Evolutionary conservation across 1,140 invertebrate species (phyloP).

Genomic region (Zophobas atratus): DNA sequence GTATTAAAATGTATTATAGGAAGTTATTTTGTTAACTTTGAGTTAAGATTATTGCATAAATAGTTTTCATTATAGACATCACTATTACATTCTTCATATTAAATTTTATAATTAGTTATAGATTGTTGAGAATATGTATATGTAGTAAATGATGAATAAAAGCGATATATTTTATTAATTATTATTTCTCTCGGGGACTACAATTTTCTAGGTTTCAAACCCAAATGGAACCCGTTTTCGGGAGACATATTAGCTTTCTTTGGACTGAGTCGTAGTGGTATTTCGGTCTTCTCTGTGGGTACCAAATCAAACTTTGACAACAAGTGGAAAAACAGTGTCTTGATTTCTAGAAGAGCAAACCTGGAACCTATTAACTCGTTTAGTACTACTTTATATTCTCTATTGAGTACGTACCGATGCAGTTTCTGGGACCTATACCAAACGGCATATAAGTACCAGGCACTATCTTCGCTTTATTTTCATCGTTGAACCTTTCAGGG

Average conservation of each 20-base stretch:
- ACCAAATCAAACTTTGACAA: constrained; percentile 64
- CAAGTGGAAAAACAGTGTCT: constrained; percentile 47
- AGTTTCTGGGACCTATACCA: constrained; percentile 76
- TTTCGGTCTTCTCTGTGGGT: constrained; percentile 62
- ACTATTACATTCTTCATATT: constrained; percentile 35
- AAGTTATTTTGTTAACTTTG: constrained; percentile 33
- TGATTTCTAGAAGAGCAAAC: constrained; percentile 54
- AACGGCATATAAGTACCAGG: constrained; percentile 73
- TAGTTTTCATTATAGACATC: constrained; percentile 23
- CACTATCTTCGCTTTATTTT: constrained; percentile 51
- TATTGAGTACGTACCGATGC: constrained; percentile 68
- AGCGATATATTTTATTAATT: constrained; percentile 45
- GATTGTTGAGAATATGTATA: constrained; percentile 46
- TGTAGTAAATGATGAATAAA: constrained; percentile 46
- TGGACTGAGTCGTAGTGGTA: constrained; percentile 60
- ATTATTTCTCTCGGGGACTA: background rate
- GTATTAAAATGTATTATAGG: constrained; percentile 33
- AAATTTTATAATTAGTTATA: constrained; percentile 20
- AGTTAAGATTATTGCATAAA: constrained; percentile 15
- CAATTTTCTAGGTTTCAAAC: constrained; percentile 51
- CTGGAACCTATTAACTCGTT: constrained; percentile 47
- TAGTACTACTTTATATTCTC: background rate
- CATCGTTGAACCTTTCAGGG: background rate
- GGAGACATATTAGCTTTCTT: constrained; percentile 63
- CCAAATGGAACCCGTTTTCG: constrained; percentile 65